These are phyloP conservation scores for Telmatochromis sp. DNA, from an alignment of 2,113 vertebrate species.

Conservation along the genomic window DNA sequence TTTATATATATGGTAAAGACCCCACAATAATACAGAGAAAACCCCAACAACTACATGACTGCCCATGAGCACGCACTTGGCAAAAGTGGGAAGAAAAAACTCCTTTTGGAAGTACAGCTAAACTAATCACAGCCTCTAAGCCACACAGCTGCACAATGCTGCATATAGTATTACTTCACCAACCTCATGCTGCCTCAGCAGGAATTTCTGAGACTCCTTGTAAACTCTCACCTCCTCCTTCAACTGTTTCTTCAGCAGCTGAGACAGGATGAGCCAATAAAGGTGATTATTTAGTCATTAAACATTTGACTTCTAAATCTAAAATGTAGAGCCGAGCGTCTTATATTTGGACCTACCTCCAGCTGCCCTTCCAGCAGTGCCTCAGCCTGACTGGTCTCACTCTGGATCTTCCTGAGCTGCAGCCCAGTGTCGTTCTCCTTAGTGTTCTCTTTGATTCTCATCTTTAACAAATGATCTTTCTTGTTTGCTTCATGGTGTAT, in stretches of 20 bases:
- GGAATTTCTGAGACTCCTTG: background rate
- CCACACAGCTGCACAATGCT: background rate
- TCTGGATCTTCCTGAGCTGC: background rate
- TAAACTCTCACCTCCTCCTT: background rate
- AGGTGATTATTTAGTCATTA: background rate
- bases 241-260: slow-evolving; percentile 18
- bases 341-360: slow-evolving; percentile 8
- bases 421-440: background rate
- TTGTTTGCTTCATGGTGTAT: background rate
- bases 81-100: background rate
- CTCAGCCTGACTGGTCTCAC: background rate
- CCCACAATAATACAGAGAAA: background rate
- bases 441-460: background rate
- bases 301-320: background rate
- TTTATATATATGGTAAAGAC: background rate
- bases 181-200: slow-evolving; percentile 25
- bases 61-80: background rate
- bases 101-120: background rate
- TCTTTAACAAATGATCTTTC: background rate
- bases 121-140: background rate
- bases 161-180: background rate
- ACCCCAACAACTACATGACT: background rate
- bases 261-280: background rate
- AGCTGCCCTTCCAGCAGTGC: background rate
- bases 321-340: background rate